phyloP scores from a whole-genome alignment of 2,888 invertebrate species.

The Dioctria linearis region DNA sequence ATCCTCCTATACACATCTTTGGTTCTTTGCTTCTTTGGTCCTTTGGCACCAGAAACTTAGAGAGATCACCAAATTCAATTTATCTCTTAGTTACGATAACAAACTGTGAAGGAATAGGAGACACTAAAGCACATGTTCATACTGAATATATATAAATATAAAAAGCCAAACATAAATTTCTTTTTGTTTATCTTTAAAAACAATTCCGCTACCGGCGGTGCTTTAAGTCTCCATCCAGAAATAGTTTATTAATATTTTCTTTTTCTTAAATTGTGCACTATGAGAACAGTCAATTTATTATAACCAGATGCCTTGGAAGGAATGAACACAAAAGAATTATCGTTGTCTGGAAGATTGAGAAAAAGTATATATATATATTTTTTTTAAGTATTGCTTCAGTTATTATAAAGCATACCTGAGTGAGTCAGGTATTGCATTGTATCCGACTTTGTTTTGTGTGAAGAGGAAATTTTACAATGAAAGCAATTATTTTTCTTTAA shows the following conservation, averaged over 20 bases:
- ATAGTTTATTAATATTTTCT: too few species aligned
- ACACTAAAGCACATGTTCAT: not conserved
- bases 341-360: too few species aligned
- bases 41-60: not conserved
- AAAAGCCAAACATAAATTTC: not conserved
- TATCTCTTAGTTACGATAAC: constrained; percentile 2
- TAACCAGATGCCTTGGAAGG: not conserved
- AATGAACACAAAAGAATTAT: not conserved
- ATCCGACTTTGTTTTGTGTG: too few species aligned
- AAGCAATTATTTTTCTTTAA: not conserved
- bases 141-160: not conserved
- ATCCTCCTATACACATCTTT: not conserved
- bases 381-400: too few species aligned
- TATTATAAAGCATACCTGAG: too few species aligned
- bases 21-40: not conserved
- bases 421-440: too few species aligned
- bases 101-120: not conserved
- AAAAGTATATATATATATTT: too few species aligned
- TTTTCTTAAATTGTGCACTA: not conserved
- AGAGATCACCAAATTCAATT: constrained; percentile 21
- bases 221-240: not conserved
- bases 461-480: too few species aligned
- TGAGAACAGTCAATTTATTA: not conserved
- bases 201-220: not conserved
- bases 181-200: not conserved